Evolutionary conservation across 2,797 vertebrate species (phyloP), one percentile per base, ranked within the genome.

Genomic region (Gadopsis marmoratus): DNA sequence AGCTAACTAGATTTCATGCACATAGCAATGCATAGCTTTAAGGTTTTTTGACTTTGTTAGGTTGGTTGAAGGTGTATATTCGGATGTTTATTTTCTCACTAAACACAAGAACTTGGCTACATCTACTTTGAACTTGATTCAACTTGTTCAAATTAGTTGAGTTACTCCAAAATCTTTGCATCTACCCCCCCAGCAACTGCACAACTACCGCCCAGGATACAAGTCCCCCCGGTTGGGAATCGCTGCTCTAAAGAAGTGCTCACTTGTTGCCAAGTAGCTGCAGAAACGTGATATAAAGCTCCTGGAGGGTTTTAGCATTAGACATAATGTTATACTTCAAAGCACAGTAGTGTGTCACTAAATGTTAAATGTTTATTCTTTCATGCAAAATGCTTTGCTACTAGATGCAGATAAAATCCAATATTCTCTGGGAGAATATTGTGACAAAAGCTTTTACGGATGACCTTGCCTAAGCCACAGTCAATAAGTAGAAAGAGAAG

Each of bases 401-500:
- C 88, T 80, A 84, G 78, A 90, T 79, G 68, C 56, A 76, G 86
- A 87, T 90, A 89, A 89, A 91, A 89, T 83, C 76, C 81, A 86
- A 88, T 91, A 89, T 89, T 90, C 84, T 84, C 86, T 29, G 16
- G 39, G 88, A 87, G 84, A 81, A 83, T 83, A 80, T 83, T 86
- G 86, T 85, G 84, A 77, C 83, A 74, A 71, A 88, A 80, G 83
- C 81, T 87, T 89, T 88, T 84, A 78, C 0, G 13, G 50, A 50
- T 84, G 91, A 94, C 91, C 91, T 93, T 92, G 87, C 47, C 51
- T 19, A 23, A 82, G 65, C 70, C 63, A 78, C 70, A 78, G 88
- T 91, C 90, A 78, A 89, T 92, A 92, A 78, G 61, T 63, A 47
- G 73, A 86, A 86, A 87, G 73, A 84, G 64, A 83, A 91, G 82